Evolutionary conservation across 2,113 vertebrate species (phyloP), one percentile per base, ranked within the genome.

Genomic region (Psittacus erithacus): DNA sequence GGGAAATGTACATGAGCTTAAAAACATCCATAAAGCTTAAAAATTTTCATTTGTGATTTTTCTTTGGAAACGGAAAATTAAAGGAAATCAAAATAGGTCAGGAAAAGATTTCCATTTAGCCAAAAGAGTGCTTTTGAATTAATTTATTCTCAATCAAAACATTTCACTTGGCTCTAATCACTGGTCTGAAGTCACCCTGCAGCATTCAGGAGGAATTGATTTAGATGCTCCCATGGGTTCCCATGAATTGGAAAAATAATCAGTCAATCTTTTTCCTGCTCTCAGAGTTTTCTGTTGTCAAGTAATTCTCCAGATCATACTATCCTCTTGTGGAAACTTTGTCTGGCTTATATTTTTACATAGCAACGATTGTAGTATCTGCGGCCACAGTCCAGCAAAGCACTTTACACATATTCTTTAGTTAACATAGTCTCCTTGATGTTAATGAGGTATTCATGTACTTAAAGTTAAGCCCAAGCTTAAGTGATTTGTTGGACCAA

Each of bases 71-170:
- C 35, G 12, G 17, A 83, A 94, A 96, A 89, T 49, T 39, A 87
- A 23, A 59, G 70, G 52, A 93, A 96, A 92, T 62, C 28, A 87
- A 93, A 96, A 90, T 85, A 94, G 87, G 93, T 91, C 91, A 95
- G 63, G 59, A 85, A 93, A 81, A 88, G 1, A 80, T 85, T 95
- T 93, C 53, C 74, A 59, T 65, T 93, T 87, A 93, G 44, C 63
- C 77, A 84, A 96, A 96, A 86, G 57, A 80, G 57, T 82, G 65
- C 49, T 92, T 95, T 85, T 85, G 25, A 79, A 85, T 89, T 96
- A 92, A 93, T 94, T 94, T 92, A 74, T 94, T 93, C 78, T 82
- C 65, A 84, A 92, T 94, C 92, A 93, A 92, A 94, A 92, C 81
- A 89, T 79, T 84, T 92, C 86, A 75, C 62, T 92, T 67, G 7